These are phyloP conservation scores for Lottia scabra DNA, from an alignment of 2,888 invertebrate genomes.

Conservation along the genomic window DNA sequence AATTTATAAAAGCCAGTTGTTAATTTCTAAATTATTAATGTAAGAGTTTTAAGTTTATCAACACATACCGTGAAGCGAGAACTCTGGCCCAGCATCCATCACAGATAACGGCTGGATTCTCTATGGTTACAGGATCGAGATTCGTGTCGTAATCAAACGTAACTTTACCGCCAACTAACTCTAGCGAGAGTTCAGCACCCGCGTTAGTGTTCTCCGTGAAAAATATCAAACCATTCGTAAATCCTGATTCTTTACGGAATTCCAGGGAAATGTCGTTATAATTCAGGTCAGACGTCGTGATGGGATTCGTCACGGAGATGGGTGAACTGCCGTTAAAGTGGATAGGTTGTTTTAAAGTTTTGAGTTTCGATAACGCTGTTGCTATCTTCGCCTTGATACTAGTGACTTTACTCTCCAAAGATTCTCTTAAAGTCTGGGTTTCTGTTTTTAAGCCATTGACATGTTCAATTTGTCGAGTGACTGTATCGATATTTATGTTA, in stretches of 20 bases:
- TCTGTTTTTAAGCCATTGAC: background rate
- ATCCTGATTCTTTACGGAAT: conserved; percentile 25
- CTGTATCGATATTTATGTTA: background rate
- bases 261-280: conserved; percentile 37
- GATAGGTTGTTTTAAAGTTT: conserved; percentile 41
- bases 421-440: background rate
- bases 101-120: conserved; percentile 20
- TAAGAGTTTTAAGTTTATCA: background rate
- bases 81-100: conserved; percentile 45
- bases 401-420: conserved; percentile 5
- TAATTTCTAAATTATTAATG: too few species aligned
- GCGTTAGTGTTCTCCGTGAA: conserved; percentile 36
- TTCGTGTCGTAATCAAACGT: conserved; percentile 40
- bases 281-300: background rate
- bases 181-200: conserved; percentile 29
- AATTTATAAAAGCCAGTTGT: too few species aligned
- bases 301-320: conserved; percentile 29
- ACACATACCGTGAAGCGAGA: conserved; percentile 41
- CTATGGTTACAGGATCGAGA: conserved; percentile 13
- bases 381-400: conserved; percentile 30
- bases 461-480: background rate
- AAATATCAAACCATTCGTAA: conserved; percentile 36
- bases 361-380: conserved; percentile 22
- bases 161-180: conserved; percentile 32
- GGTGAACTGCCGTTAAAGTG: conserved; percentile 31